Conservation (phyloP, 2,888 invertebrate species). For the Polietes domitor region DNA sequence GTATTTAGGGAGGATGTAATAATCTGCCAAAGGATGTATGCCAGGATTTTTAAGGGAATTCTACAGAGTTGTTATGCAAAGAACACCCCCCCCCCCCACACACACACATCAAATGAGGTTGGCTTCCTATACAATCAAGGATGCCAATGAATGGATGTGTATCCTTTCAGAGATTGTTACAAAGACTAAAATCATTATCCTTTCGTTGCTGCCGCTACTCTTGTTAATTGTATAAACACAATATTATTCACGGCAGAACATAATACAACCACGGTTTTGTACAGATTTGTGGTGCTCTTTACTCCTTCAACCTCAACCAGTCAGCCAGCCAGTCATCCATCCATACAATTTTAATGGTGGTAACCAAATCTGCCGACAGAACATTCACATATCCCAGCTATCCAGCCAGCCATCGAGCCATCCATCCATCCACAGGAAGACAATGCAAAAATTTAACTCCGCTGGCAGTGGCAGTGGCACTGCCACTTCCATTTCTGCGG, state of each 20-base stretch:
- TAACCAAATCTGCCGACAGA: constrained; percentile 5
- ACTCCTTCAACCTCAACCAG: constrained; percentile 30
- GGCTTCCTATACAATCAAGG: not conserved
- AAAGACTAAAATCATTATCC: not conserved
- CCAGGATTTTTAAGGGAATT: not conserved
- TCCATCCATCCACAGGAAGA: not conserved
- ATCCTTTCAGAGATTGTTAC: constrained; percentile 13
- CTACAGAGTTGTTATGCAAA: not conserved
- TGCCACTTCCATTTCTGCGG: not conserved
- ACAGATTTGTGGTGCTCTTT: constrained; percentile 61
- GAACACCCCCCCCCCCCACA: not conserved
- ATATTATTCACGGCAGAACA: constrained; percentile 22
- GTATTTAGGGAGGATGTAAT: too few relatives aligned
- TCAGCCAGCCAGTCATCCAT: constrained; percentile 51
- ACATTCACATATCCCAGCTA: not conserved
- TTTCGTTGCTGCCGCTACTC: not conserved
- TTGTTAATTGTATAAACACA: constrained; percentile 56
- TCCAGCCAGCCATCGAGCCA: not conserved
- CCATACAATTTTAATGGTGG: constrained; percentile 43
- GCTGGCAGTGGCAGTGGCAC: not conserved
- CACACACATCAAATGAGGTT: too few relatives aligned
- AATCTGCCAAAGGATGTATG: too few relatives aligned
- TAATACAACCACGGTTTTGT: constrained; percentile 54
- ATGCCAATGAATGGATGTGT: constrained; percentile 34
- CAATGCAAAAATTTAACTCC: constrained; percentile 1